Conservation (phyloP, 2,797 vertebrate genomes). For the Aselliscus stoliczkanus region DNA sequence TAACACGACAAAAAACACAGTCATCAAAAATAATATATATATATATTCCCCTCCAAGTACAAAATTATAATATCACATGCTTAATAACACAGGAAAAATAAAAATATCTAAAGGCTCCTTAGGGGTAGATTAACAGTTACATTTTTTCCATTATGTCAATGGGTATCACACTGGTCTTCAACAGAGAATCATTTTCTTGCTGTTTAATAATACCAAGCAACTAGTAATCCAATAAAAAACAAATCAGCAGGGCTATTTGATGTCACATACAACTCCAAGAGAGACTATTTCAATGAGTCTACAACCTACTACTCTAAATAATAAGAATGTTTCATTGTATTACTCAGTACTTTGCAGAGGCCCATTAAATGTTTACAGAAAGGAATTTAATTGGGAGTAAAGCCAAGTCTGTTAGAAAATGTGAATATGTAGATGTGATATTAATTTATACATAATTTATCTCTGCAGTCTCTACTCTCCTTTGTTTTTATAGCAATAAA, state of each 20-base stretch:
- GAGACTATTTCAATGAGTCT: slow-evolving; percentile 36
- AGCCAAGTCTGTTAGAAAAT: slow-evolving; percentile 17
- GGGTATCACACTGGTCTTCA: slow-evolving; percentile 30
- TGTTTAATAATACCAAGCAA: slow-evolving; percentile 44
- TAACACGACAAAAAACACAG: slow-evolving; percentile 32
- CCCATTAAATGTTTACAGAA: slow-evolving; percentile 44
- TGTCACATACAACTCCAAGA: slow-evolving; percentile 29
- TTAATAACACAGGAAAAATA: slow-evolving; percentile 54
- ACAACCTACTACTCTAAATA: not conserved
- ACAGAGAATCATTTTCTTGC: slow-evolving; percentile 42
- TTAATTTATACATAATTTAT: not conserved
- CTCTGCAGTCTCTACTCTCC: not conserved
- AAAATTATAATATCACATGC: not conserved
- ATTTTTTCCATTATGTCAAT: slow-evolving; percentile 25
- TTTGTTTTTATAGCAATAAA: not conserved
- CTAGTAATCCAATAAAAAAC: slow-evolving; percentile 38
- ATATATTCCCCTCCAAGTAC: not conserved
- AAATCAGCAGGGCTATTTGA: slow-evolving; percentile 44
- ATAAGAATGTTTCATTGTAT: slow-evolving; percentile 41
- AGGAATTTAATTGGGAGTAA: slow-evolving; percentile 55
- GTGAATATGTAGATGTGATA: not conserved
- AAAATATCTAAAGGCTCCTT: not conserved
- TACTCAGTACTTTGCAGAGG: not conserved
- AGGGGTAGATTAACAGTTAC: not conserved
- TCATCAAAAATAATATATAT: slow-evolving; percentile 17